phyloP scores from a whole-genome alignment of 2,113 vertebrate species.

The Ptilonorhynchus violaceus region DNA sequence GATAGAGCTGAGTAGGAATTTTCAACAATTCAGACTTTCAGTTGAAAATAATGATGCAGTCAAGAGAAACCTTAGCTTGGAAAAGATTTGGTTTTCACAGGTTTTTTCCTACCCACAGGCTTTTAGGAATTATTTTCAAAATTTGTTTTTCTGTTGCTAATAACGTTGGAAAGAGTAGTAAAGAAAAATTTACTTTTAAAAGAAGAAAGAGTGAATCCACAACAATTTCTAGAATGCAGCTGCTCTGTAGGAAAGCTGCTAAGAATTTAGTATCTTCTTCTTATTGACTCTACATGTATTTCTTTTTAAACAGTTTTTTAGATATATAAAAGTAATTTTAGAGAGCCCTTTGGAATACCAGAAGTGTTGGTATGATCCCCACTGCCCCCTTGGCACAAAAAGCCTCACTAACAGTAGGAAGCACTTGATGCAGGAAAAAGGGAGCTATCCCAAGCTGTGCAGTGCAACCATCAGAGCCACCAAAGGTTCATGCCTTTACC shows the following conservation, averaged over 20 bases:
- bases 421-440: neutral
- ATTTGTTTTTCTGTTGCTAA: neutral
- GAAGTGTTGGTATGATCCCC: accelerated
- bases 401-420: neutral
- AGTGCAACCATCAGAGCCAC: neutral
- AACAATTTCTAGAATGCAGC: neutral
- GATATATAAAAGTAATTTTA: neutral
- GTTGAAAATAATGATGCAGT: slow-evolving; percentile 12
- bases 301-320: neutral
- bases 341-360: neutral
- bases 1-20: neutral
- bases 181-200: neutral
- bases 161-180: neutral
- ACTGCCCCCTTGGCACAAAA: neutral
- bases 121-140: slow-evolving; percentile 18
- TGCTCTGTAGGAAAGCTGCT: neutral
- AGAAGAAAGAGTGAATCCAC: neutral
- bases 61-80: neutral
- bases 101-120: neutral
- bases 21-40: slow-evolving; percentile 59
- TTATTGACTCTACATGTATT: neutral
- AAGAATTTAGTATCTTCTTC: neutral
- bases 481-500: neutral
- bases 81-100: neutral
- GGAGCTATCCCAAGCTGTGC: accelerated